Evolutionary conservation across 2,888 invertebrate genomes (phyloP).

Genomic region (Agapetus fuscipes): DNA sequence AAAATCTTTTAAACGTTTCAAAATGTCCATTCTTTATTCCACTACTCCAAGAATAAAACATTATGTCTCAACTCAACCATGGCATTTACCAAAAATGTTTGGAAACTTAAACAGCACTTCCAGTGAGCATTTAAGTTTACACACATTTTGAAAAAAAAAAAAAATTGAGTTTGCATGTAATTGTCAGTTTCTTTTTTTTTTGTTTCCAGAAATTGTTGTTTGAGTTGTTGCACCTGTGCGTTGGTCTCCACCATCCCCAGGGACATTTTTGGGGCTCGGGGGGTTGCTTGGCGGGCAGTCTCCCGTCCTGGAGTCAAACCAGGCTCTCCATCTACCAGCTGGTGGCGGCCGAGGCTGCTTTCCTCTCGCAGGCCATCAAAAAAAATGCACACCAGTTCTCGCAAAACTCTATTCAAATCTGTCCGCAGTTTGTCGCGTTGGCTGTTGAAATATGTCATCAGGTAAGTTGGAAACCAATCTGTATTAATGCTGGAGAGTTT

Average conservation of each 20-base stretch:
- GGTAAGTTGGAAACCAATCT: too few species aligned
- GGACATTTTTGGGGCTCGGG: conserved; percentile 28
- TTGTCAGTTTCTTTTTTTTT: too few species aligned
- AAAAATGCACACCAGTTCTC: conserved; percentile 26
- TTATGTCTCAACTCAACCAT: too few species aligned
- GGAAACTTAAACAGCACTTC: too few species aligned
- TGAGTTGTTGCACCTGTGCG: conserved; percentile 30
- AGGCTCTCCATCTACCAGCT: conserved; percentile 34
- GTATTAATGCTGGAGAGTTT: too few species aligned
- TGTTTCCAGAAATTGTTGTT: conserved; percentile 32
- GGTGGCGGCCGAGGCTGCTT: conserved; percentile 31
- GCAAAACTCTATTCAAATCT: conserved; percentile 23
- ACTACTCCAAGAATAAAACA: too few species aligned
- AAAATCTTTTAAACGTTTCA: too few species aligned
- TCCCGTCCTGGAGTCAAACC: conserved; percentile 35
- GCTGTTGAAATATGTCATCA: conserved; percentile 35
- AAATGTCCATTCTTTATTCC: too few species aligned
- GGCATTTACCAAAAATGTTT: too few species aligned
- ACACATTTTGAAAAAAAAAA: too few species aligned
- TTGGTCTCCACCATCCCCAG: conserved; percentile 35
- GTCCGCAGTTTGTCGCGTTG: conserved; percentile 28
- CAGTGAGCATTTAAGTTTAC: too few species aligned
- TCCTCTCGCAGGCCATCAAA: conserved; percentile 27
- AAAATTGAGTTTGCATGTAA: too few species aligned
- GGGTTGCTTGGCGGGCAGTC: conserved; percentile 32